These are phyloP conservation scores for Prunella fulvescens DNA, from an alignment of 2,113 vertebrate species.

Conservation along the genomic window DNA sequence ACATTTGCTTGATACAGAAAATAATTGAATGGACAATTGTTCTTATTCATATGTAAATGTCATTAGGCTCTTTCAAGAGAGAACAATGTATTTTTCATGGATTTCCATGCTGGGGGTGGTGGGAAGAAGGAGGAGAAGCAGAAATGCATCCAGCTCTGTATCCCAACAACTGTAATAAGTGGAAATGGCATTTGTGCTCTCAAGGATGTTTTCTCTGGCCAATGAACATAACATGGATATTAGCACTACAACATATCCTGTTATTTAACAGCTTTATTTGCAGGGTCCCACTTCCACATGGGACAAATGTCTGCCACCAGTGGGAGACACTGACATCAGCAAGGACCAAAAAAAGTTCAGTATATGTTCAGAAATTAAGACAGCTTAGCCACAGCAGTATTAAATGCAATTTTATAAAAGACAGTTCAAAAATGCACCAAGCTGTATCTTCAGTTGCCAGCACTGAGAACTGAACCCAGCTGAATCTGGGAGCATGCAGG, in stretches of 20 bases:
- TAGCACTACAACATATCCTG: background rate
- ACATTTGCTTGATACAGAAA: background rate
- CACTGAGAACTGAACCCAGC: background rate
- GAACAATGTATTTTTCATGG: conserved; percentile 48
- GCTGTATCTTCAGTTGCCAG: background rate
- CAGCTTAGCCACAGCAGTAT: background rate
- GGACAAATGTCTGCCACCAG: background rate
- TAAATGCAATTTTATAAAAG: background rate
- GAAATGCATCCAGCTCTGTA: background rate
- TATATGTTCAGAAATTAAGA: background rate
- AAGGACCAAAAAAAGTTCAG: background rate
- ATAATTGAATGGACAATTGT: conserved; percentile 23
- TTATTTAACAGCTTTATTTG: background rate
- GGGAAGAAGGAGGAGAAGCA: background rate
- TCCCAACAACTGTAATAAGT: background rate
- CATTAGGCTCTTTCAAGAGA: conserved; percentile 36
- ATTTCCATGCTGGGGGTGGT: background rate
- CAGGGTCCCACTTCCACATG: background rate
- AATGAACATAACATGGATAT: background rate
- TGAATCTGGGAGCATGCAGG: background rate
- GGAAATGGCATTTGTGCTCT: background rate
- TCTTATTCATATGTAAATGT: conserved; percentile 54
- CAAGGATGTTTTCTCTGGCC: background rate
- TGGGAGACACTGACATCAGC: background rate
- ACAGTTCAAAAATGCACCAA: background rate